A percentile compares a stretch with the other conserved stretches of the same genome.
phyloP scores from a whole-genome alignment of 2,113 vertebrate genomes.

The Chrysochloris asiatica region DNA sequence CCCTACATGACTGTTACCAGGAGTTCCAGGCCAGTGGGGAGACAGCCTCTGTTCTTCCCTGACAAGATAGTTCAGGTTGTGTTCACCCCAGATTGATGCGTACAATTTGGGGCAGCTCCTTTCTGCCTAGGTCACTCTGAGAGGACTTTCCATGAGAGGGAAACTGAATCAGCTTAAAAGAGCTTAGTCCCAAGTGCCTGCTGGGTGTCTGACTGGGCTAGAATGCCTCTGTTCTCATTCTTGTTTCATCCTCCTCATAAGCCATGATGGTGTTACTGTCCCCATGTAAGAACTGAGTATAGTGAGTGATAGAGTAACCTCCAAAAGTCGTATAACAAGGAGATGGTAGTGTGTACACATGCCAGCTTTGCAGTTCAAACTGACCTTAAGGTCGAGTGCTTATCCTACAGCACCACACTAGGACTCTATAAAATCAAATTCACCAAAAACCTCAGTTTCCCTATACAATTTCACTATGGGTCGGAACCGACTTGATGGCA shows the following conservation, averaged over 20 bases:
- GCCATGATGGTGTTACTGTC: background rate
- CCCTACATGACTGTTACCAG: background rate
- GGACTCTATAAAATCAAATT: too few relatives aligned
- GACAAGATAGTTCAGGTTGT: background rate
- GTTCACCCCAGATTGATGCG: background rate
- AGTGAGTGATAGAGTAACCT: background rate
- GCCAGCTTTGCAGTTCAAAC: too few relatives aligned
- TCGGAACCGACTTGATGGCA: too few relatives aligned
- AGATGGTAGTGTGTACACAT: background rate
- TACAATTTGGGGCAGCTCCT: background rate
- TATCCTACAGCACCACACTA: too few relatives aligned
- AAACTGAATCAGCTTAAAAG: background rate
- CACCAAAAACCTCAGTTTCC: too few relatives aligned
- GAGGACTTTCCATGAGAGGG: background rate
- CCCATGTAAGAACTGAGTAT: background rate
- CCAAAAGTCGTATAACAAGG: background rate
- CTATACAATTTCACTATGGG: too few relatives aligned
- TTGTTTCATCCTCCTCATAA: background rate
- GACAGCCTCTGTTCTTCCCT: too few relatives aligned
- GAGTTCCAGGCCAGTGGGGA: background rate
- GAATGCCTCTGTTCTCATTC: background rate
- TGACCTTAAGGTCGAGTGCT: too few relatives aligned
- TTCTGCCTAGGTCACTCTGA: background rate
- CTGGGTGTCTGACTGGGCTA: background rate
- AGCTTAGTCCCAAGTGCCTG: background rate